Evolutionary conservation across 2,113 vertebrate species (phyloP).

Genomic region (Cyprinodon tularosa): DNA sequence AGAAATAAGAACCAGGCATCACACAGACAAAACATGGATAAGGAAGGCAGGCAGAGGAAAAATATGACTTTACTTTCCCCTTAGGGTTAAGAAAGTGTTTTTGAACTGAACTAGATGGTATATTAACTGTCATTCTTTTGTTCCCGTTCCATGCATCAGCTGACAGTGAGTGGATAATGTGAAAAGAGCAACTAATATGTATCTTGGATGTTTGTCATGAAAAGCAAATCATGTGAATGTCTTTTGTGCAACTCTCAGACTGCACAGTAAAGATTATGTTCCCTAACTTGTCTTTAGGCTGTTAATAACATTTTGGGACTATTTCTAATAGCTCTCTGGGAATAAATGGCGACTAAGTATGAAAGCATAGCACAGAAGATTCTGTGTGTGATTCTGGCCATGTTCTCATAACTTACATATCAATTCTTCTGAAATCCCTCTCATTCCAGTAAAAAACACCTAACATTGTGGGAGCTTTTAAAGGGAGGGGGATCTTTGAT

Average conservation of each 20-base stretch:
- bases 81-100: too few relatives aligned
- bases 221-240: constrained; percentile 49
- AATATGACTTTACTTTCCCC: neutral
- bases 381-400: constrained; percentile 14
- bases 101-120: too few relatives aligned
- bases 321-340: constrained; percentile 44
- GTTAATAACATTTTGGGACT: neutral
- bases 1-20: constrained; percentile 22
- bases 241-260: constrained; percentile 22
- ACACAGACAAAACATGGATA: constrained; percentile 7
- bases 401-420: constrained; percentile 5
- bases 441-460: neutral
- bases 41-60: constrained; percentile 38
- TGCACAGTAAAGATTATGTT: constrained; percentile 25
- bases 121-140: neutral
- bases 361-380: constrained; percentile 20
- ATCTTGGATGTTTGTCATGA: constrained; percentile 31
- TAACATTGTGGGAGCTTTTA: neutral
- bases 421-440: neutral
- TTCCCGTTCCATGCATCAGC: constrained; percentile 27
- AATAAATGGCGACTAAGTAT: constrained; percentile 23
- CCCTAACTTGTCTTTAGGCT: neutral
- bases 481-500: too few relatives aligned
- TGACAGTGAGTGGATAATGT: constrained; percentile 28
- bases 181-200: constrained; percentile 21